Conservation (phyloP, 2,113 vertebrate genomes). For the Perca fluviatilis region DNA sequence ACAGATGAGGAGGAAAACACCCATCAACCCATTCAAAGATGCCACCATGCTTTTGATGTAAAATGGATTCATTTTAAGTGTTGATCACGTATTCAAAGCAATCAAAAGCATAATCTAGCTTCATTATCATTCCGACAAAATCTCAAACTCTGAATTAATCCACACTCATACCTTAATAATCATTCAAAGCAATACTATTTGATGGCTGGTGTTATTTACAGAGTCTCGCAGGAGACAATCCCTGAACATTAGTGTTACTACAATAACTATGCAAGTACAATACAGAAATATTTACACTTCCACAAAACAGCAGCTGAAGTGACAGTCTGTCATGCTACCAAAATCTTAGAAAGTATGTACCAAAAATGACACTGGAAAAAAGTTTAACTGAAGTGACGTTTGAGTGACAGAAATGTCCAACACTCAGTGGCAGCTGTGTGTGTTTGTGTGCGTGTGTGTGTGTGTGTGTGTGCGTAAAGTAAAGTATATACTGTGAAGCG, state of each 20-base stretch:
- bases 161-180: neutral
- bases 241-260: neutral
- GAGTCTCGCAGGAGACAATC: neutral
- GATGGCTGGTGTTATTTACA: conserved; percentile 1
- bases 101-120: conserved; percentile 24
- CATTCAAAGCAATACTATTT: neutral
- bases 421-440: conserved; percentile 2
- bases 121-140: neutral
- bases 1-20: neutral
- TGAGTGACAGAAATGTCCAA: conserved; percentile 28
- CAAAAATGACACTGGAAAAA: neutral
- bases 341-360: neutral
- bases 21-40: conserved; percentile 19
- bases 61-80: conserved; percentile 20
- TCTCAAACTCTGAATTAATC: conserved; percentile 21
- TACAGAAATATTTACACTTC: neutral
- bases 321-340: neutral
- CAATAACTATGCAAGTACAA: neutral
- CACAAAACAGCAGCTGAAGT: neutral
- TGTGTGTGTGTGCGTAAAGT: too few species aligned
- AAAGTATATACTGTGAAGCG: neutral
- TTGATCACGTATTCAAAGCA: neutral
- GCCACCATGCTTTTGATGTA: neutral
- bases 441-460: neutral
- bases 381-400: neutral